Conservation (phyloP, 1,140 invertebrate species). For the Episyrphus balteatus region DNA sequence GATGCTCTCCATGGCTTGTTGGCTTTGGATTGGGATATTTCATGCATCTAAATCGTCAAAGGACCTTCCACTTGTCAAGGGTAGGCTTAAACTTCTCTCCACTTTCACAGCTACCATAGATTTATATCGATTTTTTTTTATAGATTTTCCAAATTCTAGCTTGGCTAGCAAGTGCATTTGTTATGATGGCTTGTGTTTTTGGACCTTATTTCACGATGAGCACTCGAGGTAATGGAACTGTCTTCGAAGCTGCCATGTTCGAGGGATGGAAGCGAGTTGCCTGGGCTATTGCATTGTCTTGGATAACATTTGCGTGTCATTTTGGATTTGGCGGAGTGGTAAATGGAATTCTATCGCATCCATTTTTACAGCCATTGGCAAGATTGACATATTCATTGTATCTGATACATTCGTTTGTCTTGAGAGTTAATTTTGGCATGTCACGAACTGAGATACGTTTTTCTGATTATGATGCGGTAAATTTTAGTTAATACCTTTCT, state of each 20-base stretch:
- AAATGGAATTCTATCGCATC: neutral
- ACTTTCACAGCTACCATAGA: no score
- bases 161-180: no score
- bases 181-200: neutral
- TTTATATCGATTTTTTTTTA: no score
- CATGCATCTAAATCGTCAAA: conserved; percentile 12
- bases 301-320: conserved; percentile 47
- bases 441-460: neutral
- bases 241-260: conserved; percentile 39
- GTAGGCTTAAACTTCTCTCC: no score
- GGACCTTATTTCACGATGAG: neutral
- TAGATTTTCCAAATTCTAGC: no score
- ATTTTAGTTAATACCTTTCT: no score
- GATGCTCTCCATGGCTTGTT: conserved; percentile 22
- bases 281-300: conserved; percentile 41
- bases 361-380: neutral
- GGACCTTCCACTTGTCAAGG: neutral
- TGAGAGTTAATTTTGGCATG: neutral
- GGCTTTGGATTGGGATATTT: conserved; percentile 21
- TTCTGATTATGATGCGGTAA: neutral
- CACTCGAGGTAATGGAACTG: neutral
- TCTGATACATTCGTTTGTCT: neutral
- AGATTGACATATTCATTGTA: neutral
- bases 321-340: conserved; percentile 40
- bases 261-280: conserved; percentile 39